Percentiles rank a stretch among this genome's conserved stretches.
These are phyloP conservation scores for Rhabdophis nuchalis DNA, from an alignment of 2,797 vertebrate genomes.

Conservation along the genomic window DNA sequence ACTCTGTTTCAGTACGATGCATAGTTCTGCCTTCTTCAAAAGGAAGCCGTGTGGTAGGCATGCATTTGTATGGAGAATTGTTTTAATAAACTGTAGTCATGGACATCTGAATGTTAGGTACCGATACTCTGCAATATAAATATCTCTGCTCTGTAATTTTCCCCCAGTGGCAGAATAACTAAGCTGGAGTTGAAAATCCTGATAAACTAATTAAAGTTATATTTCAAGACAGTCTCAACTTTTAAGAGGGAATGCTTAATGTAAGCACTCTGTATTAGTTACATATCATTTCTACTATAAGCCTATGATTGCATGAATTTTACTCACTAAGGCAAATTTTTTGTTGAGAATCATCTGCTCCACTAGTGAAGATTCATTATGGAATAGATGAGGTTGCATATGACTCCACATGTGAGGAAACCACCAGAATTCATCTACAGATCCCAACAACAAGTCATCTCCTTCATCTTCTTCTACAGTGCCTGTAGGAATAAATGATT, in stretches of 20 bases:
- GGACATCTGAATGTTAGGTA: neutral
- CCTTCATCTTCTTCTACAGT: slow-evolving; percentile 90
- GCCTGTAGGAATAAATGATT: slow-evolving; percentile 56
- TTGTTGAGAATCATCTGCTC: slow-evolving; percentile 99
- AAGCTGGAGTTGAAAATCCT: neutral
- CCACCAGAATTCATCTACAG: slow-evolving; percentile 97
- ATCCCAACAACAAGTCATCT: slow-evolving; percentile 86
- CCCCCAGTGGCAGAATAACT: neutral
- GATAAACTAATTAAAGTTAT: neutral
- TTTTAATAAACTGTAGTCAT: neutral
- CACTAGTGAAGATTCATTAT: slow-evolving; percentile 89
- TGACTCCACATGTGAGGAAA: slow-evolving; percentile 99
- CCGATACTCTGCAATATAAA: neutral
- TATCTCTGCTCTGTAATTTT: neutral
- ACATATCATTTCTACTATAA: neutral
- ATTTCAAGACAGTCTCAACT: neutral
- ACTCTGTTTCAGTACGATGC: neutral
- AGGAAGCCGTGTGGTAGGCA: neutral
- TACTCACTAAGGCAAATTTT: slow-evolving; percentile 91
- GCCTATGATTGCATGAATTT: neutral
- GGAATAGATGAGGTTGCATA: slow-evolving; percentile 97
- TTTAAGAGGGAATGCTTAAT: neutral
- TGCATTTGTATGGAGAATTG: neutral
- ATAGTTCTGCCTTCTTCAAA: neutral
- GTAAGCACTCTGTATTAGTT: neutral